Evolutionary conservation across 2,113 vertebrate species (phyloP), one percentile per base, ranked within the genome.

Genomic region (Sigmodon hispidus): DNA sequence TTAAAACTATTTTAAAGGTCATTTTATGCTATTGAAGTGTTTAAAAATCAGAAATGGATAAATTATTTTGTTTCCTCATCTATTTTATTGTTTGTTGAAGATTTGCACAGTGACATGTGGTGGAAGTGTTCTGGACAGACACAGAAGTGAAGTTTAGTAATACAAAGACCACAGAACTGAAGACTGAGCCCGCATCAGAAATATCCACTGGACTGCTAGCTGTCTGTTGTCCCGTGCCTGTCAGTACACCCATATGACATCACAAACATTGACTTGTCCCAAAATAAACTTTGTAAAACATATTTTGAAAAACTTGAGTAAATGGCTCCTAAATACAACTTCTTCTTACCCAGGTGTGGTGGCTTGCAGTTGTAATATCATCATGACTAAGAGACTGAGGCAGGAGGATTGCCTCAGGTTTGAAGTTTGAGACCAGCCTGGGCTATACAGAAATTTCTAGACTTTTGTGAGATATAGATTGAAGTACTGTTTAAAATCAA

Each of bases 1-100:
- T n/a, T 36, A 79, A 79, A 91, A 7, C 26, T 91, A 31, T 81
- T 29, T 73, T 59, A 92, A 36, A 75, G 40, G 63, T 12, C 91
- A 83, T 86, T 52, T 45, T 90, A 13, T 92, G 4, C 43, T 73
- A 63, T 72, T 67, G 55, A 94, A 52, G 55, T 75, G 8, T 24
- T 70, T 61, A n/a, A 89, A 91, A 93, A 43, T 76, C 24, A 76
- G 29, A 95, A 92, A 89, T 21, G 91, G 26, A 81, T 93, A 86
- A 93, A 93, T 70, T 77, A 16, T 45, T n/a, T 94, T 75, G 3
- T 4, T 4, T 16, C 5, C 16, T 45, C 4, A 26, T 61, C 21
- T 70, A 16, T 94, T 63, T 80, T 43, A 70, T 75, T 92, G 91
- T 92, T 84, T 81, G 34, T n/a, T 61, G 72, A 73, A 21, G 6